A percentile compares a stretch with the other conserved stretches of the same genome.
Conservation (phyloP, 2,888 invertebrate species). For the Galerucella calmariensis region DNA sequence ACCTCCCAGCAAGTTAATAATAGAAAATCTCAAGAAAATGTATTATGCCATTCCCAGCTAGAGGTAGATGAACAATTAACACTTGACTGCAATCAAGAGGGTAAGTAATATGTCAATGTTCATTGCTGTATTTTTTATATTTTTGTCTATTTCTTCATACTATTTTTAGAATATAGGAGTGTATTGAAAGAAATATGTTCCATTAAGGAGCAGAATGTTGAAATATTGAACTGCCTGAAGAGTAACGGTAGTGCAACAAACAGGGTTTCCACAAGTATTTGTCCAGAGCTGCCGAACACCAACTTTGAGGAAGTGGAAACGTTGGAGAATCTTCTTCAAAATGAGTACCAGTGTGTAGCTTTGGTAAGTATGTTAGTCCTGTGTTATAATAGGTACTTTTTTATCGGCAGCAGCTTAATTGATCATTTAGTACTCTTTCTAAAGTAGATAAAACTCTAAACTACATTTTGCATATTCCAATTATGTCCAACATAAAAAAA, state of each 20-base stretch:
- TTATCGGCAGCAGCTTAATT: not conserved
- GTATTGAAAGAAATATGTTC: not conserved
- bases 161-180: not conserved
- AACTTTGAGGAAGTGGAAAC: not conserved
- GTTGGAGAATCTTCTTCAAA: not conserved
- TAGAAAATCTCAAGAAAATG: not conserved
- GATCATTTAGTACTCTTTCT: not conserved
- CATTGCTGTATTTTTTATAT: not conserved
- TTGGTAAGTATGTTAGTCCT: not conserved
- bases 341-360: not conserved
- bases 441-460: not conserved
- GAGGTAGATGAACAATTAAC: too few relatives aligned
- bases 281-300: not conserved
- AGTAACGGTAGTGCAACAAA: not conserved
- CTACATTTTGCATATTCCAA: not conserved
- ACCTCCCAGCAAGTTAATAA: not conserved
- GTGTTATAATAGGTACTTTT: conserved; percentile 4
- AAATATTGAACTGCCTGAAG: not conserved
- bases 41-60: too few relatives aligned
- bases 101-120: not conserved
- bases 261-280: conserved; percentile 2
- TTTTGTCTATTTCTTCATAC: not conserved
- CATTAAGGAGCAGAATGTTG: conserved; percentile 4
- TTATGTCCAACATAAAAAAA: not conserved
- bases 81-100: too few relatives aligned